These are phyloP conservation scores for Odontophorus gujanensis DNA, from an alignment of 2,113 vertebrate species.

Conservation along the genomic window DNA sequence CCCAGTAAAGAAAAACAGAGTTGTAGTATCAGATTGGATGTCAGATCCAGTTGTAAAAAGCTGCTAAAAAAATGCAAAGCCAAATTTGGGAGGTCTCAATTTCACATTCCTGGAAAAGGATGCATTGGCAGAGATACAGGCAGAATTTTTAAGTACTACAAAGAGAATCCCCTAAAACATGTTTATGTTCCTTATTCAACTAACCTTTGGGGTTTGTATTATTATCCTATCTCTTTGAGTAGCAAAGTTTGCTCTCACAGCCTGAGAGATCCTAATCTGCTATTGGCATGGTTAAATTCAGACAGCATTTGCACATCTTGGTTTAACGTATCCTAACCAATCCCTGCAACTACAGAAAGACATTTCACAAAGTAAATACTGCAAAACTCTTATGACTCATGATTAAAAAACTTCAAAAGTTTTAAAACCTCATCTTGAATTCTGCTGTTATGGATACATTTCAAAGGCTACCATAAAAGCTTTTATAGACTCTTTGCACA, in stretches of 20 bases:
- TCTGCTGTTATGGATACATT: background rate
- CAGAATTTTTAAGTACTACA: constrained; percentile 46
- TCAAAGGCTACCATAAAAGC: background rate
- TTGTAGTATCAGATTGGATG: constrained; percentile 40
- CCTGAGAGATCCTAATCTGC: background rate
- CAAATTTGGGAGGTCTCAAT: constrained; percentile 30
- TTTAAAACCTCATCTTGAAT: background rate
- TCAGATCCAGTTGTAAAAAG: constrained; percentile 55
- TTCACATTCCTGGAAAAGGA: constrained; percentile 58
- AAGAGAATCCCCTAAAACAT: constrained; percentile 2
- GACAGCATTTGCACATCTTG: background rate
- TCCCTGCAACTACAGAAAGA: background rate
- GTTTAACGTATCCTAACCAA: background rate
- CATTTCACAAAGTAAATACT: background rate
- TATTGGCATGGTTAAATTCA: background rate
- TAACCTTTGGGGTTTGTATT: background rate
- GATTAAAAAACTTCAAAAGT: background rate
- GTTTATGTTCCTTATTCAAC: constrained; percentile 29
- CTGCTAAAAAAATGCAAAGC: constrained; percentile 44
- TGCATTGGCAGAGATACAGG: constrained; percentile 1
- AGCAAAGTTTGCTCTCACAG: background rate
- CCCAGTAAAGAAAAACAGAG: constrained; percentile 39
- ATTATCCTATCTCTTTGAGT: background rate
- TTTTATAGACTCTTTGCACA: background rate
- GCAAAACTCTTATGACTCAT: background rate